Conservation (phyloP, 1,140 invertebrate species). For the Plectrocnemia conspersa region DNA sequence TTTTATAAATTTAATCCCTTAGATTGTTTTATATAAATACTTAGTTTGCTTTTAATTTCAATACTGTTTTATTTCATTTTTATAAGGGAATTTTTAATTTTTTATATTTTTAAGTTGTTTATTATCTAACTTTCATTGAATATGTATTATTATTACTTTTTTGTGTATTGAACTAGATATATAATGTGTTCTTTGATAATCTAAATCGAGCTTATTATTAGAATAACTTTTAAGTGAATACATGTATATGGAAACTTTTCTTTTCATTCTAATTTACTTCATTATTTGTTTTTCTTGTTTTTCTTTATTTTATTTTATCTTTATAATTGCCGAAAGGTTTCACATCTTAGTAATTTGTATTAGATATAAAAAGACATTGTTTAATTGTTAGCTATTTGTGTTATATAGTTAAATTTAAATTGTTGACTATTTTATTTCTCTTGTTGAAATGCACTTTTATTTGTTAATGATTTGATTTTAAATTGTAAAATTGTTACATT, state of each 20-base stretch:
- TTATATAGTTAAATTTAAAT: slow-evolving; percentile 8
- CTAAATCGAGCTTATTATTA: slow-evolving; percentile 37
- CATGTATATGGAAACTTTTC: background rate
- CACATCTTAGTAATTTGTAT: slow-evolving; percentile 3
- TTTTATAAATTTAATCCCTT: background rate
- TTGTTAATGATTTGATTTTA: slow-evolving; percentile 3
- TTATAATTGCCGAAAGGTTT: background rate
- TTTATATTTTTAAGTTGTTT: no score
- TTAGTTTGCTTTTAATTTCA: background rate
- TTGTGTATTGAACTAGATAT: background rate
- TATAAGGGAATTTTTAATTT: no score
- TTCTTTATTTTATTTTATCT: background rate
- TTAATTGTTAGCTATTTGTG: slow-evolving; percentile 16
- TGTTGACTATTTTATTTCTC: slow-evolving; percentile 14
- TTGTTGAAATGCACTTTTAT: slow-evolving; percentile 5
- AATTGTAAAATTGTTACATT: slow-evolving; percentile 9
- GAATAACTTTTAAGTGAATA: slow-evolving; percentile 18
- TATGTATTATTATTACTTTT: background rate
- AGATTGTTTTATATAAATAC: background rate
- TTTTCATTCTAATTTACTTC: background rate
- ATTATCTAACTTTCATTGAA: background rate
- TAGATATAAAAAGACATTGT: slow-evolving; percentile 18
- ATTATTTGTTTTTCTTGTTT: background rate
- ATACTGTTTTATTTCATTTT: background rate
- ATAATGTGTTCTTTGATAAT: slow-evolving; percentile 34